These are phyloP conservation scores for Rhynchophorus ferrugineus DNA, from an alignment of 1,140 invertebrate genomes.

Conservation along the genomic window DNA sequence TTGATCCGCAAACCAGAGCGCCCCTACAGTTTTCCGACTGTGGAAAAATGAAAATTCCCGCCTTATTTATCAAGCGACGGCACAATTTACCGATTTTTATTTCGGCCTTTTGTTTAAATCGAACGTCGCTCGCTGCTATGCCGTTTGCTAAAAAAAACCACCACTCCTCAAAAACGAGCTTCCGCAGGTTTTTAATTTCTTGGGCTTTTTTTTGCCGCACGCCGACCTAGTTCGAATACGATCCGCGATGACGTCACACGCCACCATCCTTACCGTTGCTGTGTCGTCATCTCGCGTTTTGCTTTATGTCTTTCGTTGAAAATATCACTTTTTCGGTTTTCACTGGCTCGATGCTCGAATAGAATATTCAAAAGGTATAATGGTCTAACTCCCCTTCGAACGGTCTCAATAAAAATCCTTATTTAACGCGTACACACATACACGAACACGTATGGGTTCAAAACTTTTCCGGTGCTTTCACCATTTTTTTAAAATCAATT, in stretches of 20 bases:
- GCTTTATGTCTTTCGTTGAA: background rate
- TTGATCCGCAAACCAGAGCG: background rate
- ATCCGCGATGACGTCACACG: background rate
- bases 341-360: background rate
- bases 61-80: background rate
- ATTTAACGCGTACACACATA: no score
- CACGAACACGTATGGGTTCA: no score
- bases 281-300: background rate
- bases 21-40: background rate
- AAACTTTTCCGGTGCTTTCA: no score
- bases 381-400: no score
- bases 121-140: no score
- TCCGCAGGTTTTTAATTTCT: background rate
- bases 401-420: no score
- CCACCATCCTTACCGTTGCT: no score
- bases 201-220: background rate
- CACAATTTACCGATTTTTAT: no score
- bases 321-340: background rate
- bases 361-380: background rate
- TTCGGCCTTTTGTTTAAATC: no score
- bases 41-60: background rate
- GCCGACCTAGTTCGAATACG: background rate
- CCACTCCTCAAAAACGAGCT: background rate
- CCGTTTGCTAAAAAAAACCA: no score
- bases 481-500: no score